Evolutionary conservation across 2,113 vertebrate genomes (phyloP).

Genomic region (Myotis lucifugus): DNA sequence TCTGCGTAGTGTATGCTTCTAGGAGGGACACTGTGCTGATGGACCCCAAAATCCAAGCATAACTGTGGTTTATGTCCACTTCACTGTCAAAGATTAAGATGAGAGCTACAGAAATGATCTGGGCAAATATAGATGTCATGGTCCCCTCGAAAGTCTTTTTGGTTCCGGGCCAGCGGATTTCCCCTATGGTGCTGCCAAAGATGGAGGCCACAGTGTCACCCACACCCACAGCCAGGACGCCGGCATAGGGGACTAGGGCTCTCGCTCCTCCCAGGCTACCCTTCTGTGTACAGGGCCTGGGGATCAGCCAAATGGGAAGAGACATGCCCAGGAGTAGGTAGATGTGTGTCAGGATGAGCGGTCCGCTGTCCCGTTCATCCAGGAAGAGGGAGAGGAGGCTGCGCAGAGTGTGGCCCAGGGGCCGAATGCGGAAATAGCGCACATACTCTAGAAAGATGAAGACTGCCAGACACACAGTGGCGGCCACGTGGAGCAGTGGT

Average conservation of each 20-base stretch:
- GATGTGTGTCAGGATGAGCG: conserved; percentile 97
- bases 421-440: conserved; percentile 95
- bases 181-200: conserved; percentile 94
- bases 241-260: conserved; percentile 94
- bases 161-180: conserved; percentile 97
- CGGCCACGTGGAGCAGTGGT: conserved; percentile 91
- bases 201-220: conserved; percentile 95
- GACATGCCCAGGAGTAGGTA: conserved; percentile 97
- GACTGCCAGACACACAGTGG: conserved; percentile 91
- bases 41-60: conserved; percentile 94
- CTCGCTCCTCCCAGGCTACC: conserved; percentile 88
- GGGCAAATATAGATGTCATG: conserved; percentile 94
- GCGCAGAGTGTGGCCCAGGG: conserved; percentile 91
- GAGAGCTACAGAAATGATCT: conserved; percentile 95
- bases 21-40: conserved; percentile 93
- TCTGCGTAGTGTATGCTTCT: conserved; percentile 96
- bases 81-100: conserved; percentile 94
- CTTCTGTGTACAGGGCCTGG: conserved; percentile 91
- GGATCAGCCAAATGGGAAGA: conserved; percentile 95
- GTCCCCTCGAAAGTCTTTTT: conserved; percentile 98
- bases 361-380: conserved; percentile 96
- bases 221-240: conserved; percentile 94
- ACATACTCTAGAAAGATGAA: conserved; percentile 94
- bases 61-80: conserved; percentile 94
- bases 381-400: conserved; percentile 93